Conservation (phyloP, 2,888 invertebrate genomes). For the Nomada fucata region DNA sequence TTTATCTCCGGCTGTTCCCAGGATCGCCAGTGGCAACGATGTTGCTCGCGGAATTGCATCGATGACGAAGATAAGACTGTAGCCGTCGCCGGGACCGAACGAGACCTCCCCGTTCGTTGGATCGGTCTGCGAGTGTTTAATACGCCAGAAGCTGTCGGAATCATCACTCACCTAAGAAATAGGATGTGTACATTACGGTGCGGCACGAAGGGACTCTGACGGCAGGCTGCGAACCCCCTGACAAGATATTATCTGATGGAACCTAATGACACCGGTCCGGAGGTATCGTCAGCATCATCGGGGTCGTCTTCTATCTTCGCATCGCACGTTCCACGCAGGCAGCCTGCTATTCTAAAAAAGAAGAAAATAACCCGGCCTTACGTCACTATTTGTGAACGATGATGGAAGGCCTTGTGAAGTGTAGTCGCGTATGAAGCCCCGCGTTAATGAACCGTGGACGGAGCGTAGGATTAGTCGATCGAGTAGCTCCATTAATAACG, state of each 20-base stretch:
- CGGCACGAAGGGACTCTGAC: constrained; percentile 21
- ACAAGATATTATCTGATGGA: constrained; percentile 39
- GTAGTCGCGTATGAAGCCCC: constrained; percentile 57
- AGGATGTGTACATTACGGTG: background rate
- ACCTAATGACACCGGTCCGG: constrained; percentile 40
- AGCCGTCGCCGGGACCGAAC: no score
- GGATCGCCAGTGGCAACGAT: background rate
- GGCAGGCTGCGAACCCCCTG: constrained; percentile 11
- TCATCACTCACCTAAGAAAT: background rate
- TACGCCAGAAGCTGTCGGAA: background rate
- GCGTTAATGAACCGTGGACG: constrained; percentile 63
- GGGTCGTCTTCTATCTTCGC: constrained; percentile 37
- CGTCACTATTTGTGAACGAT: constrained; percentile 67
- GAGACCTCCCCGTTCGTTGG: no score
- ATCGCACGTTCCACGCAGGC: constrained; percentile 46
- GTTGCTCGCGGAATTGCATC: background rate
- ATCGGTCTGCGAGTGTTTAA: no score
- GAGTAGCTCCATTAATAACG: constrained; percentile 69
- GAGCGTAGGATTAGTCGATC: constrained; percentile 64
- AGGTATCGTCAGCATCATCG: constrained; percentile 44
- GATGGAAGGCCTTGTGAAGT: constrained; percentile 57
- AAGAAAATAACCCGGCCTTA: constrained; percentile 39
- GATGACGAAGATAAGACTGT: background rate
- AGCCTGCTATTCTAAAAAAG: constrained; percentile 36
- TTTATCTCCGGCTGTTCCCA: background rate